A percentile compares a stretch with the other conserved stretches of the same genome.
Conservation (phyloP, 2,888 invertebrate species). For the Cryptus armator region DNA sequence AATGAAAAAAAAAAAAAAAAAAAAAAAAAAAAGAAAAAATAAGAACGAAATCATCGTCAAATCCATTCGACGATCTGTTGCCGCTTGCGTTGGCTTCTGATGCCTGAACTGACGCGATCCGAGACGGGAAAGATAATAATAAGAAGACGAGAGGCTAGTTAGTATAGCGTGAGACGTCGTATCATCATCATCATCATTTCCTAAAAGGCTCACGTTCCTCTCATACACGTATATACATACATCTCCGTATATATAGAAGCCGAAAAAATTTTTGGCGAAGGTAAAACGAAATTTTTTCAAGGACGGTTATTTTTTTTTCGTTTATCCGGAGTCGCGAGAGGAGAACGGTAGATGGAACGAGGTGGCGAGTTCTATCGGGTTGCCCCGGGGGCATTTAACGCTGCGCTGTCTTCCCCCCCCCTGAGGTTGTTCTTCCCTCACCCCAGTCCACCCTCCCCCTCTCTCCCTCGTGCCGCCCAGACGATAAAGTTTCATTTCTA, state of each 20-base stretch:
- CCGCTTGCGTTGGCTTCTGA: background rate
- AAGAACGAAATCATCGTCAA: constrained; percentile 23
- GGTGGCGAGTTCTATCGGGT: constrained; percentile 66
- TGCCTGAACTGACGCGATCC: background rate
- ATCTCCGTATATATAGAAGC: background rate
- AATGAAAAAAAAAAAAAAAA: constrained; percentile 48
- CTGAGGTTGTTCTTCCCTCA: background rate
- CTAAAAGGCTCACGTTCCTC: constrained; percentile 22
- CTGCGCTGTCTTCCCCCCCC: constrained; percentile 24
- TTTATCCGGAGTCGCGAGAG: background rate
- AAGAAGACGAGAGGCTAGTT: constrained; percentile 41
- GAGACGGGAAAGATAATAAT: constrained; percentile 31
- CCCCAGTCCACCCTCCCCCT: background rate
- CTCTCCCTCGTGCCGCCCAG: constrained; percentile 71
- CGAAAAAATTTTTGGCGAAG: constrained; percentile 44
- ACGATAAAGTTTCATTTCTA: constrained; percentile 83
- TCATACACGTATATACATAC: constrained; percentile 2
- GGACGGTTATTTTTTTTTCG: constrained; percentile 23
- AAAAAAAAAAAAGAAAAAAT: too few relatives aligned
- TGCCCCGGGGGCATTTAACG: constrained; percentile 61
- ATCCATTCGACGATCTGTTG: constrained; percentile 36
- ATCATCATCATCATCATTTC: constrained; percentile 44
- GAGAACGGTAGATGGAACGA: constrained; percentile 52
- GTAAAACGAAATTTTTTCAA: constrained; percentile 57
- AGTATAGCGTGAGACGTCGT: constrained; percentile 33